A percentile compares a stretch with the other conserved stretches of the same genome.
These are phyloP conservation scores for Anguilla anguilla DNA, from an alignment of 2,797 vertebrate species.

Conservation along the genomic window DNA sequence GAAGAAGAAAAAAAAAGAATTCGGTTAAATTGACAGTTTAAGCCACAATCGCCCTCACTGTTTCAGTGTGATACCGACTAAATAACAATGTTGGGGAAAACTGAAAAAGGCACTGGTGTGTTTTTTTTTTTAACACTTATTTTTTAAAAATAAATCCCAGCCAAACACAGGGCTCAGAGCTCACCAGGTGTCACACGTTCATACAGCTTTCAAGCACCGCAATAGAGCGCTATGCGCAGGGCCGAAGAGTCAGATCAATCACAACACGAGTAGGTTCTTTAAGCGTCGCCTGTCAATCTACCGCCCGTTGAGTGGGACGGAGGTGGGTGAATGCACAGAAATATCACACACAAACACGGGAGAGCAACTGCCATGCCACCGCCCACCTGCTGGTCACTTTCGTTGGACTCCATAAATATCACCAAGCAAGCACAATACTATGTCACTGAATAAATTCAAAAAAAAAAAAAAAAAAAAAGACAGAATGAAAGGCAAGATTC, in stretches of 20 bases:
- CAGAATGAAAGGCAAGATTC: background rate
- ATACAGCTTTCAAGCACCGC: background rate
- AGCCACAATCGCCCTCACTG: background rate
- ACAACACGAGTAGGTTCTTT: background rate
- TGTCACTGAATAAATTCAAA: background rate
- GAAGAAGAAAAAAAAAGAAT: background rate
- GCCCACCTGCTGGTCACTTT: background rate
- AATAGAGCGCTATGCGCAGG: background rate
- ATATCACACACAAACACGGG: background rate
- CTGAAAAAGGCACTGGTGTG: background rate
- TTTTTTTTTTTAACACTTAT: background rate
- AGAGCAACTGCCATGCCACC: background rate
- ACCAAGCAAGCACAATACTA: background rate
- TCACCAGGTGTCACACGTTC: background rate
- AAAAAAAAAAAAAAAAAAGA: background rate
- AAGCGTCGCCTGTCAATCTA: background rate
- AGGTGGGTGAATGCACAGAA: background rate
- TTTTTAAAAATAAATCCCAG: background rate
- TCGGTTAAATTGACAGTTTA: background rate
- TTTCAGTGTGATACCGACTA: background rate
- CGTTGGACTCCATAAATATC: background rate
- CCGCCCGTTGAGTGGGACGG: background rate
- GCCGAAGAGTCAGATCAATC: conserved; percentile 13
- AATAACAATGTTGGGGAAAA: background rate
- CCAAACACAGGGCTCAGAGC: background rate